These are phyloP conservation scores for Leptinotarsa juncta DNA, from an alignment of 2,888 invertebrate genomes.

Conservation along the genomic window DNA sequence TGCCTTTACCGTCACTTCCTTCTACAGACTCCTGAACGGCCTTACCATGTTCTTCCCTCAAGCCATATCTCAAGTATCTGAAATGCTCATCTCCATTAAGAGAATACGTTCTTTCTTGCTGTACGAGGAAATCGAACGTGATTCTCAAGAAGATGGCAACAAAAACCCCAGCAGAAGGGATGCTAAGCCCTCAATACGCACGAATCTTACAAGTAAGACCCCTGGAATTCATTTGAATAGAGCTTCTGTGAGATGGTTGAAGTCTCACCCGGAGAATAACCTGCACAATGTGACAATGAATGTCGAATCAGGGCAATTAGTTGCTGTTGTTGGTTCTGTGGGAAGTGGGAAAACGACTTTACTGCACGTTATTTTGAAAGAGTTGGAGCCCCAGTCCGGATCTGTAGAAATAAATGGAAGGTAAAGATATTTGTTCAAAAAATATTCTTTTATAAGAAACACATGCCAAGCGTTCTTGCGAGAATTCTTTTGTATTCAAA, in stretches of 20 bases:
- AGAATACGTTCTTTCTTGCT: conserved; percentile 70
- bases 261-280: conserved; percentile 55
- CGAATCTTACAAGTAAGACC: neutral
- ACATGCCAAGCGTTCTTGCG: no score
- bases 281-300: conserved; percentile 75
- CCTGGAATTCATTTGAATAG: conserved; percentile 54
- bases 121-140: conserved; percentile 6
- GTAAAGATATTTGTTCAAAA: neutral
- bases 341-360: conserved; percentile 73
- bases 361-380: conserved; percentile 73
- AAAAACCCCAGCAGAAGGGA: neutral
- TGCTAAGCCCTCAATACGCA: neutral
- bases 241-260: conserved; percentile 76
- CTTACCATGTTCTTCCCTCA: conserved; percentile 73
- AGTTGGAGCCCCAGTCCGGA: conserved; percentile 77
- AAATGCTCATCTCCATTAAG: conserved; percentile 61
- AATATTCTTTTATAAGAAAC: no score
- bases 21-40: conserved; percentile 75
- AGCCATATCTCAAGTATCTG: conserved; percentile 77
- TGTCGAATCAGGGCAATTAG: conserved; percentile 71
- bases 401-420: conserved; percentile 73
- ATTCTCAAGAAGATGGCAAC: neutral
- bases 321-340: conserved; percentile 72
- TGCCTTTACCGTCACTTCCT: conserved; percentile 81
- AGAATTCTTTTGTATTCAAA: no score